These are phyloP conservation scores for Tenthredo mesomela DNA, from an alignment of 2,888 invertebrate species.

Conservation along the genomic window DNA sequence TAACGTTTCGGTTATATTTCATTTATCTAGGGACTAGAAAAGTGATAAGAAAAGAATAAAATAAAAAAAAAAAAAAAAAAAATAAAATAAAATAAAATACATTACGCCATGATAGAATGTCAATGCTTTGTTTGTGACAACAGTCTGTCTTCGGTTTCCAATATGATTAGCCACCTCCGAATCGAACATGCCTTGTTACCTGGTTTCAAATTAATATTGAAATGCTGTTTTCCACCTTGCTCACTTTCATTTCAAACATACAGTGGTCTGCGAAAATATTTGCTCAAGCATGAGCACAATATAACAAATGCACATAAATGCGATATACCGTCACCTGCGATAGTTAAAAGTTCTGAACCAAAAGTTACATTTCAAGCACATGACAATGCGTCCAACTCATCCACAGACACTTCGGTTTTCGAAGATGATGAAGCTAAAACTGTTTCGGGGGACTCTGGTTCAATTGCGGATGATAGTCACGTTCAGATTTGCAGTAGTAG, in stretches of 20 bases:
- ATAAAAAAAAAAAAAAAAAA: no score
- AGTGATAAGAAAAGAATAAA: no score
- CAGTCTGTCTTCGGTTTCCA: neutral
- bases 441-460: neutral
- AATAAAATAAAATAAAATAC: no score
- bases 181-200: slow-evolving; percentile 12
- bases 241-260: neutral
- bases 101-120: slow-evolving; percentile 10
- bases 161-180: slow-evolving; percentile 17
- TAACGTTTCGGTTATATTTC: neutral
- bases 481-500: neutral
- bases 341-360: neutral
- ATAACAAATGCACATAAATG: neutral
- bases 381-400: neutral
- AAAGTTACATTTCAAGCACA: no score
- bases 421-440: neutral
- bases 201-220: neutral
- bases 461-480: neutral
- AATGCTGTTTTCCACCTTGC: slow-evolving; percentile 12
- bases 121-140: slow-evolving; percentile 12
- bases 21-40: neutral
- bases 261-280: slow-evolving; percentile 28
- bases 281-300: neutral
- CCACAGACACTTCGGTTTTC: neutral
- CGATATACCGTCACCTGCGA: neutral